Evolutionary conservation across 2,113 vertebrate species (phyloP), one percentile per base, ranked within the genome.

Genomic region (Smithornis capensis): DNA sequence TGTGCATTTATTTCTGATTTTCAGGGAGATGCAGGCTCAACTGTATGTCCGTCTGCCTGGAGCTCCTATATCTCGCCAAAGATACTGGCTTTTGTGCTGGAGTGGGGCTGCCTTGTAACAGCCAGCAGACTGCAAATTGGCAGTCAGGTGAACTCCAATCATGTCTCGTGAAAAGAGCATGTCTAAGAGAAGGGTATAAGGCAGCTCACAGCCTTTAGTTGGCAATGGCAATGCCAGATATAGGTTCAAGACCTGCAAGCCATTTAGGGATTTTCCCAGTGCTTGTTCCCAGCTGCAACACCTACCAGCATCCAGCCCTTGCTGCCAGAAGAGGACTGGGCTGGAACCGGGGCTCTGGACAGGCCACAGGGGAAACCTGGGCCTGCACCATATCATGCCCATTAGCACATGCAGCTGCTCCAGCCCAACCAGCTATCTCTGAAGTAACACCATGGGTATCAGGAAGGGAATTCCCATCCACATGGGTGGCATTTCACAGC

Each of bases 401-500:
- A 59, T 86, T 27, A 74, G 64, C 59, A 62, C 60, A 57, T 33
- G 28, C 0, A 2, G 70, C 82, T 69, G 55, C 71, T 70, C 55
- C 82, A 90, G 83, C 38, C 70, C 84, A 73, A 73, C 55, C 76
- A 64, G 76, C 60, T 53, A 25, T 9, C 90, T 63, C 83, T 70
- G 42, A 86, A 95, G n/a, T 37, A 94, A 90, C 0, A 0, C 65
- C 8, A 0, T 52, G 89, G 83, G 44, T 94, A 92, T 92, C 47
- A 47, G 79, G 90, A 94, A 91, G 86, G 77, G 80, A 93, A 93
- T 95, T 96, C 92, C 73, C 92, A 93, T 78, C 91, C 64, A 81
- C 89, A 93, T 81, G 92, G 94, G 92, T 94, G 94, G 92, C 92
- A 97, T 93, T 94, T 92, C 80, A 56, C 60, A 87, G 92, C 86